Evolutionary conservation across 2,888 invertebrate species (phyloP).

Genomic region (Zygaena filipendulae): DNA sequence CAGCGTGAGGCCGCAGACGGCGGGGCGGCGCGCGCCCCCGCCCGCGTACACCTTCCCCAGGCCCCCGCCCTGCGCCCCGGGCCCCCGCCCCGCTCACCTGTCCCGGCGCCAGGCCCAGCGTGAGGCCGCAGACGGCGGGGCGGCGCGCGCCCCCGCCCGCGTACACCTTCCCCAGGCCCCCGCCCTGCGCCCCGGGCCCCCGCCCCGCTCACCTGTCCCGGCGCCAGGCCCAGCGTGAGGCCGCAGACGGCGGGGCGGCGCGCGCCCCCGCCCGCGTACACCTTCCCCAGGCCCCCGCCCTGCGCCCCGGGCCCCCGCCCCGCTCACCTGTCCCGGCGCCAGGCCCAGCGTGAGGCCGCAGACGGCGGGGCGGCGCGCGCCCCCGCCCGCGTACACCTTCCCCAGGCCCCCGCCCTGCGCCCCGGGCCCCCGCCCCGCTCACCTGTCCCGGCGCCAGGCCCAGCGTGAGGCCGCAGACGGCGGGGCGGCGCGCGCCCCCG

Average conservation of each 20-base stretch:
- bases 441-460: conserved; percentile 61
- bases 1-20: conserved; percentile 53
- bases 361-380: conserved; percentile 46
- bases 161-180: conserved; percentile 63
- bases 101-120: conserved; percentile 57
- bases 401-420: conserved; percentile 61
- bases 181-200: conserved; percentile 61
- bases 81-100: conserved; percentile 48
- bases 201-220: conserved; percentile 41
- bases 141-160: too few relatives aligned
- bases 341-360: conserved; percentile 56
- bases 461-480: conserved; percentile 53
- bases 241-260: conserved; percentile 41
- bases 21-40: conserved; percentile 39
- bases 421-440: conserved; percentile 44
- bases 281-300: conserved; percentile 64
- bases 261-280: too few relatives aligned
- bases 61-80: conserved; percentile 61
- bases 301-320: conserved; percentile 44
- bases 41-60: conserved; percentile 66
- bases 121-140: conserved; percentile 50
- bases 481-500: conserved; percentile 39
- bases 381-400: conserved; percentile 65
- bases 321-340: conserved; percentile 46
- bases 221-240: conserved; percentile 57